These are phyloP conservation scores for Ypsolopha sequella DNA, from an alignment of 2,888 invertebrate genomes.

Conservation along the genomic window DNA sequence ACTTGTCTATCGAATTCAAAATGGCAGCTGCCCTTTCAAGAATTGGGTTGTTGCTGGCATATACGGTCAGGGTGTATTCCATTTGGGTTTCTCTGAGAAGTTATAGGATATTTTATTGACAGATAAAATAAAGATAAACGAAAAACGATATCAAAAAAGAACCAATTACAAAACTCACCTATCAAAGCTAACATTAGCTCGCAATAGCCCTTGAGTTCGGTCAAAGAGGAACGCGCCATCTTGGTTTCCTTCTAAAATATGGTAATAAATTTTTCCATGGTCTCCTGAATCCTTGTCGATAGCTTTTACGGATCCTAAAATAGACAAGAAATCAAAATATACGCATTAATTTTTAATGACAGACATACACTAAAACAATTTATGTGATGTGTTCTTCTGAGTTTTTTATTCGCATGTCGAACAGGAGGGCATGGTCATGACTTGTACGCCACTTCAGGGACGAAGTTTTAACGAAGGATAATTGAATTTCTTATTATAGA, in stretches of 20 bases:
- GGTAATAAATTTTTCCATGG: slow-evolving; percentile 87
- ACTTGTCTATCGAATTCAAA: slow-evolving; percentile 38
- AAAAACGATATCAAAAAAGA: background rate
- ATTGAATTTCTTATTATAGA: too few relatives aligned
- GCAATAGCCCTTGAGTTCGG: slow-evolving; percentile 83
- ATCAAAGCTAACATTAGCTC: slow-evolving; percentile 84
- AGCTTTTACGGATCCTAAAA: slow-evolving; percentile 77
- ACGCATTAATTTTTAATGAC: slow-evolving; percentile 1
- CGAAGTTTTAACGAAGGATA: too few relatives aligned
- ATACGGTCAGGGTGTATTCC: slow-evolving; percentile 80
- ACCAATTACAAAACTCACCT: slow-evolving; percentile 22
- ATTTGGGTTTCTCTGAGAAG: slow-evolving; percentile 76
- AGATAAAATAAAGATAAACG: background rate
- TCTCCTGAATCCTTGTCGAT: slow-evolving; percentile 84
- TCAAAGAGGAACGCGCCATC: slow-evolving; percentile 83
- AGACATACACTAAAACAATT: background rate
- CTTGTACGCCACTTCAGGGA: too few relatives aligned
- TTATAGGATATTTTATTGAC: background rate
- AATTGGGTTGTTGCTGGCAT: slow-evolving; percentile 88
- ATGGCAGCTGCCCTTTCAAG: slow-evolving; percentile 66
- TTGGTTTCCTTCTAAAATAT: slow-evolving; percentile 83
- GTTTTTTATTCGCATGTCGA: too few relatives aligned
- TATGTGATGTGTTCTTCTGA: background rate
- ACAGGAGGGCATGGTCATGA: too few relatives aligned
- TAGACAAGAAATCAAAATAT: slow-evolving; percentile 1